These are phyloP conservation scores for Melanotaenia parkinsoni DNA, from an alignment of 2,797 vertebrate species.

Conservation along the genomic window DNA sequence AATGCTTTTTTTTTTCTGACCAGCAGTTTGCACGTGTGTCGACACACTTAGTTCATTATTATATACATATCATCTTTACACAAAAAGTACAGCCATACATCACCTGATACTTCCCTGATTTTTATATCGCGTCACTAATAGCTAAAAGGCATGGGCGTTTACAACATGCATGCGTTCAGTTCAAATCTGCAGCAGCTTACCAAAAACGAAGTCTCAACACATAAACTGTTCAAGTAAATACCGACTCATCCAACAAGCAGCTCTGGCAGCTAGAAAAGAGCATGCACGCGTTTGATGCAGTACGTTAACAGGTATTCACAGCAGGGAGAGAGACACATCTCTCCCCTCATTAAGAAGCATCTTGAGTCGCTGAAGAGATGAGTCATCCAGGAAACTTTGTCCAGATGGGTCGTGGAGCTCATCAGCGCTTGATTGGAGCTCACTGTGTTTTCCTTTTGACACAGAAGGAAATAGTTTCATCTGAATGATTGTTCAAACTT, in stretches of 20 bases:
- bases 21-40: constrained; percentile 57
- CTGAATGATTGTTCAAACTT: no score
- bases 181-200: neutral
- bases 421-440: neutral
- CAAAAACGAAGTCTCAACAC: constrained; percentile 18
- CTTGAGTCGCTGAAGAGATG: neutral
- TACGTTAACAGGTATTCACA: constrained; percentile 35
- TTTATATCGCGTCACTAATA: constrained; percentile 28
- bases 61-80: constrained; percentile 37
- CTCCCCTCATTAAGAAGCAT: neutral
- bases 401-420: constrained; percentile 4
- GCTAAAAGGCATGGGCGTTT: constrained; percentile 37
- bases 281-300: constrained; percentile 33
- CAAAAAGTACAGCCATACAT: constrained; percentile 23
- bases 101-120: constrained; percentile 60
- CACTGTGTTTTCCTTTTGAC: constrained; percentile 18
- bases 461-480: neutral
- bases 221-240: constrained; percentile 59
- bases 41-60: constrained; percentile 33
- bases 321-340: constrained; percentile 1
- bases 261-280: constrained; percentile 25
- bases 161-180: constrained; percentile 14
- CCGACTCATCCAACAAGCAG: constrained; percentile 37
- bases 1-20: constrained; percentile 48
- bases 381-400: constrained; percentile 24